phyloP scores from a whole-genome alignment of 2,113 vertebrate species.

The Blennius ocellaris region DNA sequence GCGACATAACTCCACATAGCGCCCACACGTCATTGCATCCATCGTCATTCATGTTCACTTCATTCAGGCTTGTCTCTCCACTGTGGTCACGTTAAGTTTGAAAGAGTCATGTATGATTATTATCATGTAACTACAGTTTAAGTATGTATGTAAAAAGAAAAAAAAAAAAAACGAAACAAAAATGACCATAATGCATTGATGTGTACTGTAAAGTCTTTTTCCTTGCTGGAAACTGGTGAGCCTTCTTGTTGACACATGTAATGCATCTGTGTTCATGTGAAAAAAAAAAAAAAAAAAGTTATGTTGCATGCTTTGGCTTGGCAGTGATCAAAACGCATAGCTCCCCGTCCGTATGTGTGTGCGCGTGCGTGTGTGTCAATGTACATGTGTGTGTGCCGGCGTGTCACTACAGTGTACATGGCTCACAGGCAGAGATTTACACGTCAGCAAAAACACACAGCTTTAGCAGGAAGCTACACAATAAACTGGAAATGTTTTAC shows the following conservation, averaged over 20 bases:
- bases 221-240: constrained; percentile 63
- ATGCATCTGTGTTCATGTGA: constrained; percentile 82
- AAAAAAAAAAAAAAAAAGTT: constrained; percentile 56
- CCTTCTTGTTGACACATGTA: constrained; percentile 73
- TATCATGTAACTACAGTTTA: constrained; percentile 61
- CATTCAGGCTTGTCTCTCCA: constrained; percentile 75
- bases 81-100: constrained; percentile 69
- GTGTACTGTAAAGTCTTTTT: constrained; percentile 61
- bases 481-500: neutral
- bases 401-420: constrained; percentile 36
- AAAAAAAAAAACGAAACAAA: too few species aligned
- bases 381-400: constrained; percentile 11
- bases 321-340: constrained; percentile 70
- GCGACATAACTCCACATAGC: constrained; percentile 57
- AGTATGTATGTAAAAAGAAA: constrained; percentile 51
- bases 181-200: constrained; percentile 67
- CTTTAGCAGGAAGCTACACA: constrained; percentile 12
- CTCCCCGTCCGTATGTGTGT: constrained; percentile 66
- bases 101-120: constrained; percentile 61
- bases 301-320: constrained; percentile 81
- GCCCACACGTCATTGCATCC: constrained; percentile 62
- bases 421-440: constrained; percentile 15
- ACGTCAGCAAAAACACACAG: constrained; percentile 30
- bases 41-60: constrained; percentile 61
- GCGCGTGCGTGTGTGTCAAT: constrained; percentile 31